These are phyloP conservation scores for Cladopsammia gracilis DNA, from an alignment of 64 coral and sea anemone species.

Conservation along the genomic window DNA sequence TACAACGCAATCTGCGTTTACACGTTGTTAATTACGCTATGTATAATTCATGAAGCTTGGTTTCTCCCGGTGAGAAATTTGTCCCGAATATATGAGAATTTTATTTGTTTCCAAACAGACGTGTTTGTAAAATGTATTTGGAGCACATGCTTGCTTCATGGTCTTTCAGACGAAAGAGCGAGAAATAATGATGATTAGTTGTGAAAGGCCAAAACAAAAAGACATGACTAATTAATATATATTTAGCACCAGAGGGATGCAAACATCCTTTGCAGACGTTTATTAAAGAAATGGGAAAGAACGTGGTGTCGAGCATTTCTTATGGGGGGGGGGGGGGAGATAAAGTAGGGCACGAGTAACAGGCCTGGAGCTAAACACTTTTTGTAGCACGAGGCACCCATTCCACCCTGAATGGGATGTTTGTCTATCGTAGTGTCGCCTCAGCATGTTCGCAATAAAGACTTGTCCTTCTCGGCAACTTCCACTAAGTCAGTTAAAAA, in stretches of 20 bases:
- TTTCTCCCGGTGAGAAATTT: conserved; percentile 19
- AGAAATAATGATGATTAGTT: background rate
- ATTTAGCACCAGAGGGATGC: conserved; percentile 22
- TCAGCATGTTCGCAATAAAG: no score
- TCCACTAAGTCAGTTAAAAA: no score
- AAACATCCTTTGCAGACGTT: background rate
- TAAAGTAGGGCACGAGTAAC: no score
- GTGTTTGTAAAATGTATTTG: background rate
- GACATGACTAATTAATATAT: background rate
- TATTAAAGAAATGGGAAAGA: conserved; percentile 20
- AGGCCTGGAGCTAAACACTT: no score
- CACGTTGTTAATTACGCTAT: background rate
- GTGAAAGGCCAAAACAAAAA: background rate
- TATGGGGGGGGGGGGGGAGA: no score
- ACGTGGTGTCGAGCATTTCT: background rate
- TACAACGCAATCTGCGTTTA: background rate
- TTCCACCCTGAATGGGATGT: no score
- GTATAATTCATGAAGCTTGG: background rate
- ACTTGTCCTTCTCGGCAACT: no score
- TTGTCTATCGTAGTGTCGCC: no score
- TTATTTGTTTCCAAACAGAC: conserved; percentile 16
- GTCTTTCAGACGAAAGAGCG: background rate
- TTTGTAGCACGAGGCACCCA: no score
- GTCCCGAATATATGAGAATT: background rate
- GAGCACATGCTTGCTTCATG: background rate